Evolutionary conservation across 1,140 invertebrate genomes (phyloP), one percentile per base, ranked within the genome.

Genomic region (Lepidurus apus): DNA sequence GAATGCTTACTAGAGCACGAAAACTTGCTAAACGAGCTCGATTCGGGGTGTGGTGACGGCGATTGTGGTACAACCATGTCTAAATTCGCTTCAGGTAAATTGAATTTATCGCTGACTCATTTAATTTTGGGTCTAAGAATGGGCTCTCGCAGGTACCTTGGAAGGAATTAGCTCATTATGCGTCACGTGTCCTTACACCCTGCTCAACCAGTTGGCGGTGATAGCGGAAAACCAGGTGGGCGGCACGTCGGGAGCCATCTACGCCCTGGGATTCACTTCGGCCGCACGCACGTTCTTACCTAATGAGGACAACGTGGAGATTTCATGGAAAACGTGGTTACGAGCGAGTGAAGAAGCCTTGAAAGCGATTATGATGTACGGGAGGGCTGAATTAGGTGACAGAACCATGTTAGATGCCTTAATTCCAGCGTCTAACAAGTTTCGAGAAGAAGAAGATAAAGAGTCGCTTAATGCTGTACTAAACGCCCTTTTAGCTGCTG

Each of bases 21-120:
- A 82, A 81, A 84, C 1, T 80, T 86, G 8, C 85, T 95, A 1
- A 95, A 95, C 84, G 83, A 86, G 42, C 83, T 95, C 17, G 93
- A 95, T 83, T 88, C 87, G 0, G 89, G 89, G 7, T 91, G 91
- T 83, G 94, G 94, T 1, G 94, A 95, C 83, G 93, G 92, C 0
- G 93, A 95, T 82, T 93, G 92, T 84, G 93, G 94, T 5, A 88
- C 88, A 1, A 95, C 93, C 0, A 84, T 93, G 13, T 87, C 87
- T 74, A 86, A 87, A 77, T 89, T 93, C 73, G 90, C 89, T 10
- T 84, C 88, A 81, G 89, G 84, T 85, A 81, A 5, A 5, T 21
- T 13, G 17, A 11, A 75, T n/a, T 75, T 42, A 75, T n/a, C 7
- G 43, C 74, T 75, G 1, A 11, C 10, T 24, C n/a, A 42, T 44